A percentile compares a stretch with the other conserved stretches of the same genome.
Evolutionary conservation across 2,113 vertebrate species (phyloP).

Genomic region (Trogon melanurus): DNA sequence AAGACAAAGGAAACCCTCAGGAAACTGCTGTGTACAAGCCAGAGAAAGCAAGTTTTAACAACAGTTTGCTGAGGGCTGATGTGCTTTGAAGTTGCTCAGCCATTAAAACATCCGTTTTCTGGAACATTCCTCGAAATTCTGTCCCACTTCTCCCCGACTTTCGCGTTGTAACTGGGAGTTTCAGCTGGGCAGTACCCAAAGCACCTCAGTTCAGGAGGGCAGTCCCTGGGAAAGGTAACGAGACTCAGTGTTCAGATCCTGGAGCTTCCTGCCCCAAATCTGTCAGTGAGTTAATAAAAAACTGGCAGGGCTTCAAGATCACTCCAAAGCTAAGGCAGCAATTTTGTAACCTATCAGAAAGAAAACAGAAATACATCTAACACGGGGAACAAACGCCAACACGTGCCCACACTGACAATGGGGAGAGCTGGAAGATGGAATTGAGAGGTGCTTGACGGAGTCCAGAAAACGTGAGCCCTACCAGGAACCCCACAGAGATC

Average conservation of each 20-base stretch:
- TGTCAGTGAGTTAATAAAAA: neutral
- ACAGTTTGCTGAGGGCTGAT: neutral
- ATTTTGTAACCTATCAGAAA: neutral
- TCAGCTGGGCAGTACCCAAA: neutral
- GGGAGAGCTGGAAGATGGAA: neutral
- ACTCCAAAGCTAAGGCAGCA: neutral
- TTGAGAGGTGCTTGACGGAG: neutral
- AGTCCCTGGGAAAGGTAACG: neutral
- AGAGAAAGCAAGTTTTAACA: neutral
- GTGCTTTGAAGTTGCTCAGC: neutral
- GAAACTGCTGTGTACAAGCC: neutral
- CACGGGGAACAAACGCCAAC: neutral
- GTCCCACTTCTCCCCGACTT: neutral
- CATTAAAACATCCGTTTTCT: neutral
- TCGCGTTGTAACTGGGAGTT: neutral
- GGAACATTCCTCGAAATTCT: neutral
- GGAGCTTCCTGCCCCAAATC: constrained; percentile 18
- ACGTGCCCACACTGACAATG: neutral
- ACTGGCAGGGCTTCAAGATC: neutral
- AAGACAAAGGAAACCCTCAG: neutral
- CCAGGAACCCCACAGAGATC: neutral
- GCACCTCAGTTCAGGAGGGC: neutral
- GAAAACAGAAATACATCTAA: neutral
- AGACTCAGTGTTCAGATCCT: neutral
- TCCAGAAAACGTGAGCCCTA: neutral